Evolutionary conservation across 2,888 invertebrate genomes (phyloP).

Genomic region (Andrena marginata): DNA sequence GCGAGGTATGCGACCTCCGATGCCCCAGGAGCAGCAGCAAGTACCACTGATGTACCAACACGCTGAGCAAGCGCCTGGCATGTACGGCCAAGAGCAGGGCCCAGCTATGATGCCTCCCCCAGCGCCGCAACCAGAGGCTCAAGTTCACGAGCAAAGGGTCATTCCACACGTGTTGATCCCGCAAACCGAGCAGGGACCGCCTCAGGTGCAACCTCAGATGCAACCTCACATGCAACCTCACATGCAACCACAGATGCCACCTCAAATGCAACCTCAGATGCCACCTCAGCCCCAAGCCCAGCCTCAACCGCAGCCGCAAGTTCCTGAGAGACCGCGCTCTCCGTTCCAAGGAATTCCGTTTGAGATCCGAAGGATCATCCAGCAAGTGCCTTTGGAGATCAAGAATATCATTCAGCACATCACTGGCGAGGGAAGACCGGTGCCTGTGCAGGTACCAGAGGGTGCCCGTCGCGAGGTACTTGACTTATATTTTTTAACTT

Average conservation of each 20-base stretch:
- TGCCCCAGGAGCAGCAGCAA: constrained; percentile 82
- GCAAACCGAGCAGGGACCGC: constrained; percentile 74
- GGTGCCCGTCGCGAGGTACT: constrained; percentile 80
- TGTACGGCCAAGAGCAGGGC: constrained; percentile 70
- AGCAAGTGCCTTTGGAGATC: constrained; percentile 81
- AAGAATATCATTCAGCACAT: constrained; percentile 82
- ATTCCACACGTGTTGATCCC: constrained; percentile 76
- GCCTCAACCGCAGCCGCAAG: constrained; percentile 57
- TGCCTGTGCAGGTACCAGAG: constrained; percentile 75
- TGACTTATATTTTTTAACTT: neutral
- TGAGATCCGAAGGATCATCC: constrained; percentile 80
- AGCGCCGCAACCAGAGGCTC: constrained; percentile 66
- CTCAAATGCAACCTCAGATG: constrained; percentile 49
- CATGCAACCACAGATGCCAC: constrained; percentile 57
- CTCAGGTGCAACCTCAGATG: constrained; percentile 57
- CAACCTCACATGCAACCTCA: constrained; percentile 42
- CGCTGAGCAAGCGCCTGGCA: constrained; percentile 80
- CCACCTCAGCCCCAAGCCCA: constrained; percentile 55
- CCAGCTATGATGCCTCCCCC: constrained; percentile 79
- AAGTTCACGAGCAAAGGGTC: constrained; percentile 75
- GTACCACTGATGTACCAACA: constrained; percentile 82
- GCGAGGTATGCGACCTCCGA: constrained; percentile 86
- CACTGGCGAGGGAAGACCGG: constrained; percentile 75
- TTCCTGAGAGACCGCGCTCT: constrained; percentile 77
- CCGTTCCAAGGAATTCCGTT: constrained; percentile 83